These are phyloP conservation scores for Morone saxatilis DNA, from an alignment of 2,113 vertebrate genomes.

Conservation along the genomic window DNA sequence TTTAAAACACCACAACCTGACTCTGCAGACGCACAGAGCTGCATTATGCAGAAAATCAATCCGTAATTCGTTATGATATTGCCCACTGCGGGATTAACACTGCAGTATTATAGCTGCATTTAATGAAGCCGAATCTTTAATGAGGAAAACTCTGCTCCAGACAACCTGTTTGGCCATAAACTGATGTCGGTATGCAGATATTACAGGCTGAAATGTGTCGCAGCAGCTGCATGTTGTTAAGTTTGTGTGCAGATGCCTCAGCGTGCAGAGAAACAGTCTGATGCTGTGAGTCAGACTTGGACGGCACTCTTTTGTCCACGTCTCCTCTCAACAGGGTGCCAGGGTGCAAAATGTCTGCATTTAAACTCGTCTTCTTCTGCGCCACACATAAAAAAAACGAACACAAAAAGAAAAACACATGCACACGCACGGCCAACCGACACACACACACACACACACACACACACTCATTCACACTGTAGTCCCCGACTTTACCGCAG, in stretches of 20 bases:
- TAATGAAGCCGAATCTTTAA: not conserved
- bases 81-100: not conserved
- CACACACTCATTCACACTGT: slow-evolving; percentile 27
- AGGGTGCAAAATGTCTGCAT: slow-evolving; percentile 58
- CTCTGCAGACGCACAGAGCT: not conserved
- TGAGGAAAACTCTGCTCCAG: not conserved
- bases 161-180: not conserved
- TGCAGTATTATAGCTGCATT: not conserved
- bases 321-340: slow-evolving; percentile 61
- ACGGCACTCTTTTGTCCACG: slow-evolving; percentile 12
- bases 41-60: slow-evolving; percentile 11
- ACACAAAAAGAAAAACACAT: not conserved
- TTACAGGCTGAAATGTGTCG: slow-evolving; percentile 11
- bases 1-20: not conserved
- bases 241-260: slow-evolving; percentile 42
- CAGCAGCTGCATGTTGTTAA: slow-evolving; percentile 20
- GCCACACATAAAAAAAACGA: slow-evolving; percentile 24
- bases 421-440: not conserved
- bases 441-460: not conserved
- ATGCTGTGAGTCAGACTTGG: slow-evolving; percentile 42
- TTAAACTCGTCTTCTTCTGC: slow-evolving; percentile 54
- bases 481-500: slow-evolving; percentile 78
- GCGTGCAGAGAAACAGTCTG: not conserved
- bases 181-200: not conserved
- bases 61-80: not conserved